Percentiles rank a stretch among this genome's conserved stretches.
phyloP scores from a whole-genome alignment of 2,888 invertebrate species.

The Caenorhabditis japonica region DNA sequence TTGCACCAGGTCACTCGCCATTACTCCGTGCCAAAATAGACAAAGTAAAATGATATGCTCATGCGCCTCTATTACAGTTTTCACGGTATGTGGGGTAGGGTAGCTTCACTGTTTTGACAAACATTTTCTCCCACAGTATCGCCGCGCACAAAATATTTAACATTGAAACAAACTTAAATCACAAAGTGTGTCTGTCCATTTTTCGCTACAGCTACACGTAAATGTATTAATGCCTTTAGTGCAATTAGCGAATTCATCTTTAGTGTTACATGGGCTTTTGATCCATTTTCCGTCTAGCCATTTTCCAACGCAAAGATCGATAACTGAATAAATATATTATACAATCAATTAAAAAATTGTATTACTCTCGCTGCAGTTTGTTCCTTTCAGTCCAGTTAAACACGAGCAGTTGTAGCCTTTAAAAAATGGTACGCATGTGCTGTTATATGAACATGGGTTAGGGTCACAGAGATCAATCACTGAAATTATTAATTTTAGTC shows the following conservation, averaged over 20 bases:
- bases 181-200: constrained; percentile 55
- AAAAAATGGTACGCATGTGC: constrained; percentile 48
- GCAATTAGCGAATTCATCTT: constrained; percentile 39
- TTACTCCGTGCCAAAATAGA: too few species aligned
- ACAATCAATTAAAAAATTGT: background rate
- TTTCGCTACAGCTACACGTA: constrained; percentile 52
- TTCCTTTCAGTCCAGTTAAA: constrained; percentile 28
- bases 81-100: too few species aligned
- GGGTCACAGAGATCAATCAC: constrained; percentile 50
- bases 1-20: too few species aligned
- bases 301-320: constrained; percentile 41
- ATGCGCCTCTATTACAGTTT: too few species aligned
- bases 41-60: too few species aligned
- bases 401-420: constrained; percentile 52
- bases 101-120: too few species aligned
- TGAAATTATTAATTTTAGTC: background rate
- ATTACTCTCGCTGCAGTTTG: constrained; percentile 45
- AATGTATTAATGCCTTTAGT: constrained; percentile 43
- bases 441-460: constrained; percentile 50
- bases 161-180: constrained; percentile 56
- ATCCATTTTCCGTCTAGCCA: constrained; percentile 7
- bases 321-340: constrained; percentile 23
- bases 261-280: constrained; percentile 40
- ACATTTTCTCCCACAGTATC: too few species aligned
- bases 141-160: too few species aligned